A percentile compares a stretch with the other conserved stretches of the same genome.
phyloP scores from a whole-genome alignment of 2,888 invertebrate species.

The Apodemia duryi region DNA sequence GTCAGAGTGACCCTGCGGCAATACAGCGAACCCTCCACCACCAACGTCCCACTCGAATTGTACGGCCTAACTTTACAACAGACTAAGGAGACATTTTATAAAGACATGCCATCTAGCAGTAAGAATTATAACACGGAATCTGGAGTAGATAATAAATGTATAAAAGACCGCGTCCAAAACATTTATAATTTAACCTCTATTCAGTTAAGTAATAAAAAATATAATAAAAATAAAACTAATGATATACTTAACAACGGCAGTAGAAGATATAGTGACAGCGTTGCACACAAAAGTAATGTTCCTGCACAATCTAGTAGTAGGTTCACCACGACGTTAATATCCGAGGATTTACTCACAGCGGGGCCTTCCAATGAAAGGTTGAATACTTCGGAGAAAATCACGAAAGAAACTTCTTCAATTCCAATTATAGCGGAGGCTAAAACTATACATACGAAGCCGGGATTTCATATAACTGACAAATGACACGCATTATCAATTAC shows the following conservation, averaged over 20 bases:
- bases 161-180: slow-evolving; percentile 42
- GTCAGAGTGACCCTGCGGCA: slow-evolving; percentile 33
- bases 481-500: slow-evolving; percentile 21
- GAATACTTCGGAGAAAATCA: slow-evolving; percentile 5
- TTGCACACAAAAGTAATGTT: slow-evolving; percentile 53
- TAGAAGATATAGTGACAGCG: slow-evolving; percentile 62
- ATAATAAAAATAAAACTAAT: slow-evolving; percentile 37
- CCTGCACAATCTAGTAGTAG: slow-evolving; percentile 49
- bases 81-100: slow-evolving; percentile 60
- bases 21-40: slow-evolving; percentile 47
- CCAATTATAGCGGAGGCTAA: slow-evolving; percentile 63
- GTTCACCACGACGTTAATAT: slow-evolving; percentile 64
- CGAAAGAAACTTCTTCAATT: slow-evolving; percentile 16
- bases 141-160: slow-evolving; percentile 51
- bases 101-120: slow-evolving; percentile 66
- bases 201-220: slow-evolving; percentile 50
- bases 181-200: slow-evolving; percentile 49
- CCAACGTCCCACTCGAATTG: slow-evolving; percentile 45
- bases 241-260: slow-evolving; percentile 59
- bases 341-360: slow-evolving; percentile 50
- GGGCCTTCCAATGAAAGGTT: slow-evolving; percentile 46
- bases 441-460: slow-evolving; percentile 51
- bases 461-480: slow-evolving; percentile 55
- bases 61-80: slow-evolving; percentile 58
- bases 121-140: slow-evolving; percentile 61